Conservation (phyloP, 2,797 vertebrate genomes). For the Pogoniulus pusillus region DNA sequence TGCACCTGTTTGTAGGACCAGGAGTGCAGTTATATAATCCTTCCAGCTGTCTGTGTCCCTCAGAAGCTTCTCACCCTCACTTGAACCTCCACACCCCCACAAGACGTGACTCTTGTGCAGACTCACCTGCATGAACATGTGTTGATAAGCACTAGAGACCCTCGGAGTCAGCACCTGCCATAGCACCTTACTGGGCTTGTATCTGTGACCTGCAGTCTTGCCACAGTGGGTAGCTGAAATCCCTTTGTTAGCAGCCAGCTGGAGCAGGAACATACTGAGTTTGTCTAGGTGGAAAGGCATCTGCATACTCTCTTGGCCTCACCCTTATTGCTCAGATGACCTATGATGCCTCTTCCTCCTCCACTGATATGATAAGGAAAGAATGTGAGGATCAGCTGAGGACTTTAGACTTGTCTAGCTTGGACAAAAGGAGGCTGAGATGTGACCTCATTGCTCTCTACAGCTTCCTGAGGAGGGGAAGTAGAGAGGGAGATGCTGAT, state of each 20-base stretch:
- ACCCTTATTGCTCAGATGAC: not conserved
- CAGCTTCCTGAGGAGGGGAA: not conserved
- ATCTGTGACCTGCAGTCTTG: not conserved
- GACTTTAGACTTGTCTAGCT: not conserved
- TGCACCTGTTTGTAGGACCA: not conserved
- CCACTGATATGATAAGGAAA: not conserved
- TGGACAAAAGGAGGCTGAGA: not conserved
- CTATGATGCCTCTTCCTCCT: not conserved
- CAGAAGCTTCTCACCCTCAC: not conserved
- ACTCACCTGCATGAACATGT: fast-evolving
- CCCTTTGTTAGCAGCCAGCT: not conserved
- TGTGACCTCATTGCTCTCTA: not conserved
- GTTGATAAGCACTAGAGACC: not conserved
- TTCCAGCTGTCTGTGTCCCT: not conserved
- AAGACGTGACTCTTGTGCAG: not conserved
- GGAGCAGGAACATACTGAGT: not conserved
- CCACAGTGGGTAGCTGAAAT: not conserved
- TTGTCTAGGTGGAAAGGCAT: not conserved
- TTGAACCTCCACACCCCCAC: not conserved
- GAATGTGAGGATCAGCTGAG: not conserved
- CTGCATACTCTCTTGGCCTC: too few species aligned
- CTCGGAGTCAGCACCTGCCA: not conserved
- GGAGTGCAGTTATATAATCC: not conserved
- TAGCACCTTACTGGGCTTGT: not conserved
- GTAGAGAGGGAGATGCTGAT: not conserved